Conservation (phyloP, 2,888 invertebrate genomes). For the Dichetophora obliterata region DNA sequence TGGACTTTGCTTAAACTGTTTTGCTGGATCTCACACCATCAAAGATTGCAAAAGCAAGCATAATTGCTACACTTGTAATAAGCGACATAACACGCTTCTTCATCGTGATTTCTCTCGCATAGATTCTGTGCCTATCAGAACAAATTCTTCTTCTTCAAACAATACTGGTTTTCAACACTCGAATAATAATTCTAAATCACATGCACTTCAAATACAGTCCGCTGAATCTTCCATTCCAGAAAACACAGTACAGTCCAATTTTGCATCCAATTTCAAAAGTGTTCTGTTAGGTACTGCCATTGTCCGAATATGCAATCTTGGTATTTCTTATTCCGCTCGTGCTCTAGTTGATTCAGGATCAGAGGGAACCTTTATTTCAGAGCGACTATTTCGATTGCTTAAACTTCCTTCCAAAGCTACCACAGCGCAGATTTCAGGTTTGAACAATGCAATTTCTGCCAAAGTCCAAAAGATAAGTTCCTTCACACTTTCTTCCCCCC, state of each 20-base stretch:
- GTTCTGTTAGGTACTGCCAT: conserved; percentile 32
- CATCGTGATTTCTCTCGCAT: conserved; percentile 15
- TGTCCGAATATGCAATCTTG: background rate
- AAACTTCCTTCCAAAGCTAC: background rate
- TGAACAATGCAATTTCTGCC: conserved; percentile 31
- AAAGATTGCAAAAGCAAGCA: conserved; percentile 28
- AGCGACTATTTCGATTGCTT: background rate
- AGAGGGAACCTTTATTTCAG: conserved; percentile 33
- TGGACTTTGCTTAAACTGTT: conserved; percentile 38
- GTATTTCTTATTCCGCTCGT: no score
- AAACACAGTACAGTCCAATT: no score
- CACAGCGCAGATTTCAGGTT: background rate
- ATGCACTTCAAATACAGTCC: background rate
- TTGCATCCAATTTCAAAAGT: no score
- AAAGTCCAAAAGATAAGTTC: background rate
- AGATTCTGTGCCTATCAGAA: no score
- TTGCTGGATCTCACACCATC: conserved; percentile 10
- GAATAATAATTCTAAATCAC: background rate
- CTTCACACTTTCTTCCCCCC: background rate
- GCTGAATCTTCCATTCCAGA: no score
- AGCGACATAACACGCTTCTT: conserved; percentile 34
- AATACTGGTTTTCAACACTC: no score
- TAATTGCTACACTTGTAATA: conserved; percentile 24
- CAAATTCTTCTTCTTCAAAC: no score
- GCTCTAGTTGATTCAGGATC: conserved; percentile 24